Base-by-base conservation (phyloP, 2,797 vertebrate genomes). In the Zonotrichia albicollis region DNA sequence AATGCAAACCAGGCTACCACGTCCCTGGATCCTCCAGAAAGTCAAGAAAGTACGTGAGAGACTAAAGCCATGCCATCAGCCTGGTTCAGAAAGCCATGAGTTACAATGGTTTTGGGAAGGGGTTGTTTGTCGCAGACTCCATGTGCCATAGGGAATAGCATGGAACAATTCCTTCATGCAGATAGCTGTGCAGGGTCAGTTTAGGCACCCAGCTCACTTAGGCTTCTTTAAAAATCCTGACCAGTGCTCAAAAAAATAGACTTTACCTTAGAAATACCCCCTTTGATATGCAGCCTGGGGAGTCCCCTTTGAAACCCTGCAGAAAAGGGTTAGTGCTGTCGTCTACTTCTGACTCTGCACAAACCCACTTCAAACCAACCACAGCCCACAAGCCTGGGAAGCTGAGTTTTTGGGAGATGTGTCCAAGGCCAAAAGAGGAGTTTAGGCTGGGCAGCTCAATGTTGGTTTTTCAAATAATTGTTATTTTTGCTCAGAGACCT, bases 1-100 rank as follows among this genome's bases (percentile, higher is more conserved):
- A 99, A 90, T 99, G 99, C 97, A 99, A 98, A 90, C 99, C 99
- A 5, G 99, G 99, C 81, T 99, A 99, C 97, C 99, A 99, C 3
- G 98, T 99, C 78, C 98, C 98, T n/a, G 98, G 98, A 93, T 91
- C 97, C 71, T 97, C 98, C 60, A 96, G 97, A 86, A 98, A 98
- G 94, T 96, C 97, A 6, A 98, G 97, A 71, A 98, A 98, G 98
- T 98, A 98, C 95, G 98, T 98, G 74, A 42, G 48, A 46, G 40
- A 23, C 16, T 42, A 61, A 54, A 29, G 16, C 17, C 21, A 4
- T 17, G 27, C 30, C 8, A n/a, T 58, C 82, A 61, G 45, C 12
- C 30, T 40, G 53, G 11, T 77, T 78, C 85, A 93, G 77, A 73
- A 71, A 79, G 60, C 38, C 74, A 90, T 5, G 60, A 75, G 83